Percentiles rank a stretch among this genome's conserved stretches.
These are phyloP conservation scores for Drosophila tanythrix DNA, from an alignment of 2,888 invertebrate species.

Conservation along the genomic window DNA sequence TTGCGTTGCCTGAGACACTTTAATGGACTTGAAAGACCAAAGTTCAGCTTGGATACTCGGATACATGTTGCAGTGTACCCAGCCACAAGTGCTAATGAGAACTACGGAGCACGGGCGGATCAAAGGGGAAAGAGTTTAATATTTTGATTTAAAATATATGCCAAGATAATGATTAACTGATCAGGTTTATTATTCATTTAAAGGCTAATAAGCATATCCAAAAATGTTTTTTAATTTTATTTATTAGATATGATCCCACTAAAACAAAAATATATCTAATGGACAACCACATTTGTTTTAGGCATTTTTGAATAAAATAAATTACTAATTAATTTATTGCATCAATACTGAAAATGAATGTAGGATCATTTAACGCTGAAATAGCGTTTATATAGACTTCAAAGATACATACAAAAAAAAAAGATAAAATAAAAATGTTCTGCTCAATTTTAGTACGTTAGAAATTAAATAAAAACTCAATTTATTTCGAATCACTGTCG, in stretches of 20 bases:
- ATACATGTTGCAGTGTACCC: constrained; percentile 34
- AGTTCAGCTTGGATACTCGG: constrained; percentile 53
- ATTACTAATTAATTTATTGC: too few species aligned
- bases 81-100: background rate
- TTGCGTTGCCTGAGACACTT: constrained; percentile 64
- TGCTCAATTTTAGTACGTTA: background rate
- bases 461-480: background rate
- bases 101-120: constrained; percentile 2
- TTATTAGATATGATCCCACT: too few species aligned
- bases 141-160: background rate
- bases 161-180: background rate
- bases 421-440: background rate
- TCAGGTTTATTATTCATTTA: background rate
- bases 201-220: background rate
- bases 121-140: too few species aligned
- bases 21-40: constrained; percentile 71
- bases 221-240: background rate
- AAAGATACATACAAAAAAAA: background rate
- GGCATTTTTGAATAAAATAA: too few species aligned
- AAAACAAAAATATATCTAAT: too few species aligned
- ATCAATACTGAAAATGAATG: too few species aligned
- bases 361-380: too few species aligned
- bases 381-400: too few species aligned
- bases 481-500: background rate
- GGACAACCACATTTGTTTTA: too few species aligned